Percentiles rank a stretch among this genome's conserved stretches.
Conservation (phyloP, 1,140 invertebrate genomes). For the Rhopalosiphum maidis region DNA sequence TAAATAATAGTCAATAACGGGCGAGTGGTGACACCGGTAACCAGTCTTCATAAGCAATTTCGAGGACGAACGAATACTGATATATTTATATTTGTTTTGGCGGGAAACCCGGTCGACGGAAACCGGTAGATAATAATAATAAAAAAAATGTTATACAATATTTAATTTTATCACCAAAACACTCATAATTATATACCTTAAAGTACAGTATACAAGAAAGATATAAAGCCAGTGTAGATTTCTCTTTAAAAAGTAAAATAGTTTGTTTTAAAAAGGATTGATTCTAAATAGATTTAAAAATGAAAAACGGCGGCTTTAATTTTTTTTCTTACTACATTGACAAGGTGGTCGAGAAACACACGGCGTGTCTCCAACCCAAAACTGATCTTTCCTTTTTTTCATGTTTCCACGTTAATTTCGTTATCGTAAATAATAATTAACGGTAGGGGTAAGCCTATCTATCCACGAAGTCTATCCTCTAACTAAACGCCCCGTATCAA, state of each 20-base stretch:
- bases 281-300: neutral
- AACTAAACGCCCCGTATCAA: too few species aligned
- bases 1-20: neutral
- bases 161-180: too few species aligned
- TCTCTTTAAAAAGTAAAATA: neutral
- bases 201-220: neutral
- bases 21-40: neutral
- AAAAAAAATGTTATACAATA: too few species aligned
- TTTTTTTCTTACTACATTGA: neutral
- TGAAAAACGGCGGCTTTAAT: neutral
- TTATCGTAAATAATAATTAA: neutral
- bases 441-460: too few species aligned
- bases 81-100: conserved; percentile 14
- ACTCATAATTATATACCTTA: too few species aligned
- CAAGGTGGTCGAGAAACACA: neutral
- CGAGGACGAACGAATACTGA: neutral
- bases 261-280: neutral
- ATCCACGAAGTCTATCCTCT: too few species aligned
- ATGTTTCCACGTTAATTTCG: neutral
- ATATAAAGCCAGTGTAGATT: neutral
- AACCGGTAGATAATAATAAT: neutral
- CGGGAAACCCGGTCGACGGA: neutral
- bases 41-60: neutral
- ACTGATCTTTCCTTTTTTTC: too few species aligned
- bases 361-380: neutral